Base-by-base conservation (phyloP, 2,888 invertebrate genomes). In the Lepetodrilus schrolli region DNA sequence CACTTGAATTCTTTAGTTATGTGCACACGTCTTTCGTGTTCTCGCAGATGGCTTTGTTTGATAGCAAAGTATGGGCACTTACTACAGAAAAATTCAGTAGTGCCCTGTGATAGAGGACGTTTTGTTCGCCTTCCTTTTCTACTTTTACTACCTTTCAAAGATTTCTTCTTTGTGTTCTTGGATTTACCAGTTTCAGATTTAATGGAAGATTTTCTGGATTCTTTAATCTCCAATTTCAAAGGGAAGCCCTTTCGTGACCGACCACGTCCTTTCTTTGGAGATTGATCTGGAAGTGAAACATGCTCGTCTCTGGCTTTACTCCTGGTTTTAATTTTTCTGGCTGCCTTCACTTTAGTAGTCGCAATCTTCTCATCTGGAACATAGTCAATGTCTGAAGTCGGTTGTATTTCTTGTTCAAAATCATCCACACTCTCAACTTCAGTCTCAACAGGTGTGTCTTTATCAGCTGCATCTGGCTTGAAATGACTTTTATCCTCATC, bases 1-100 rank as follows among this genome's bases (percentile, higher is more conserved):
- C 86, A 87, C 7, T 73, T 73, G 68, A 80, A 84, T 73, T 78
- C 72, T 70, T 74, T 82, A 4, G 76, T 75, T 37, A 80, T 74
- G 70, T 86, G 86, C 66, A 80, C 78, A 50, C 85, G 74, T 51
- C 80, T 73, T 66, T 76, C 80, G 50, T 86, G 86, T 30, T 84
- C 82, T 51, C 70, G 78, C 34, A 85, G 70, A 47, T 82, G 80
- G 4, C 66, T 71, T 48, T 72, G 76, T 48, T 79, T 82, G 26
- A 74, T 78, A 7, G 82, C 79, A 4, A 74, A 47, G 75, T 83
- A 86, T 0, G 77, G 43, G 66, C 86, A 86, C 17, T 79, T 58
- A 17, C 75, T 66, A 77, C 84, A 84, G 1, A 43, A 23, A 48
- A 71, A 76, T 49, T 23, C 66, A 2, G 30, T 47, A 72, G 48